Conservation (phyloP, 2,888 invertebrate genomes). For the Scaptomyza tumidula region DNA sequence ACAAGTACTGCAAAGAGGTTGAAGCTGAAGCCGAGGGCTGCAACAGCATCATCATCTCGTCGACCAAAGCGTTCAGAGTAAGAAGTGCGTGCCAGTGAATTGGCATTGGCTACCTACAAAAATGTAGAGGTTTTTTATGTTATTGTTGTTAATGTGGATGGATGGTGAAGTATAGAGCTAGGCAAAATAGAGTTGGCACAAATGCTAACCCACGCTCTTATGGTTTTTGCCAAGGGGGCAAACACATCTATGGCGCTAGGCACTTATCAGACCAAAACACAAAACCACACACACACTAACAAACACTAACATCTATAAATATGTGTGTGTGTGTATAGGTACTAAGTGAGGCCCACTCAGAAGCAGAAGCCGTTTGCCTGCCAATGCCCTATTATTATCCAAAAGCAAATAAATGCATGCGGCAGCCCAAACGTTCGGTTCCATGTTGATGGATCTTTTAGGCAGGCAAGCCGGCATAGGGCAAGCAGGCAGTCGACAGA, state of each 20-base stretch:
- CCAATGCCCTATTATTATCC: constrained; percentile 75
- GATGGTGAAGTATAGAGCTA: constrained; percentile 35
- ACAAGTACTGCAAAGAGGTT: constrained; percentile 37
- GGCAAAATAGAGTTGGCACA: constrained; percentile 51
- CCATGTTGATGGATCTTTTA: constrained; percentile 64
- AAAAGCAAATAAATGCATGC: constrained; percentile 73
- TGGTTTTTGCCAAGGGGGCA: constrained; percentile 36
- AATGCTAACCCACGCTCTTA: constrained; percentile 31
- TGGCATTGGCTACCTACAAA: constrained; percentile 51
- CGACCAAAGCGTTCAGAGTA: constrained; percentile 41
- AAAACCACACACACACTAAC: constrained; percentile 5
- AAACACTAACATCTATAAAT: constrained; percentile 7
- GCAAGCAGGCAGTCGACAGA: constrained; percentile 31
- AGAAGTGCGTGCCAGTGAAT: constrained; percentile 65
- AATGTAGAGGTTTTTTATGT: constrained; percentile 10
- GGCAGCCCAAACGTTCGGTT: constrained; percentile 50
- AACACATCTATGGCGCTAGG: constrained; percentile 58
- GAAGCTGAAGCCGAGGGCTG: constrained; percentile 16
- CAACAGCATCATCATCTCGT: constrained; percentile 13
- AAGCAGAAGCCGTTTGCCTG: constrained; percentile 70
- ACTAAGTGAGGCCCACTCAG: constrained; percentile 56
- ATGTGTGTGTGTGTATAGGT: neutral
- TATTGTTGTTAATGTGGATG: constrained; percentile 12
- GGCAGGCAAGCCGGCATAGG: constrained; percentile 37
- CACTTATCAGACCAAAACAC: constrained; percentile 70